These are phyloP conservation scores for Chrysaora quinquecirrha DNA, from an alignment of 30 jellyfish, hydroid and myxozoan species.

Conservation along the genomic window DNA sequence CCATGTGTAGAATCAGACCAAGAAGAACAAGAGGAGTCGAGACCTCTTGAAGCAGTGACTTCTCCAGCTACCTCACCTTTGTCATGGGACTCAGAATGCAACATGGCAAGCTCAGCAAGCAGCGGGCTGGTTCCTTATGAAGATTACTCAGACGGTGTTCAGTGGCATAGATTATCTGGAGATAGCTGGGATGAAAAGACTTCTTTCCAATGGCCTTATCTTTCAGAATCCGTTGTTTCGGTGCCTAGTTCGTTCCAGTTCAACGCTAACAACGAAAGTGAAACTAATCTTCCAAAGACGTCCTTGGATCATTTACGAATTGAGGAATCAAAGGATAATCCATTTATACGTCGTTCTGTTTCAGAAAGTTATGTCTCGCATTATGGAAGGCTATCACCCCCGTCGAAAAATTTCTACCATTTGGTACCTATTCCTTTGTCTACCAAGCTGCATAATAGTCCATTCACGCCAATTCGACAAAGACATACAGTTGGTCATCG, in stretches of 20 bases:
- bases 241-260: slow-evolving; percentile 72
- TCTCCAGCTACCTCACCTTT: slow-evolving; percentile 62
- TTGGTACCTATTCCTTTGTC: slow-evolving; percentile 76
- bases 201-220: slow-evolving; percentile 41
- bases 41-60: slow-evolving; percentile 11
- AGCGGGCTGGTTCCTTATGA: slow-evolving; percentile 41
- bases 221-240: slow-evolving; percentile 66
- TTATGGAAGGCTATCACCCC: slow-evolving; percentile 68
- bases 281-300: not conserved
- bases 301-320: not conserved
- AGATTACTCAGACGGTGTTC: slow-evolving; percentile 53
- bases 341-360: slow-evolving; percentile 31
- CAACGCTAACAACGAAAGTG: not conserved
- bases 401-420: slow-evolving; percentile 85
- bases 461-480: slow-evolving; percentile 4
- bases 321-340: not conserved
- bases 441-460: not conserved
- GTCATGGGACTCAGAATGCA: slow-evolving; percentile 65
- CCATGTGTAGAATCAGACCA: no score
- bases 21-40: slow-evolving; percentile 31
- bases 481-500: not conserved
- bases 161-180: slow-evolving; percentile 69
- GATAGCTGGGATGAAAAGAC: slow-evolving; percentile 64
- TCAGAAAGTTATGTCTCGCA: slow-evolving; percentile 67
- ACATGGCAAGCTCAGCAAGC: slow-evolving; percentile 26